phyloP scores from a whole-genome alignment of 2,113 vertebrate species.

The Syngnathoides biaculeatus region DNA sequence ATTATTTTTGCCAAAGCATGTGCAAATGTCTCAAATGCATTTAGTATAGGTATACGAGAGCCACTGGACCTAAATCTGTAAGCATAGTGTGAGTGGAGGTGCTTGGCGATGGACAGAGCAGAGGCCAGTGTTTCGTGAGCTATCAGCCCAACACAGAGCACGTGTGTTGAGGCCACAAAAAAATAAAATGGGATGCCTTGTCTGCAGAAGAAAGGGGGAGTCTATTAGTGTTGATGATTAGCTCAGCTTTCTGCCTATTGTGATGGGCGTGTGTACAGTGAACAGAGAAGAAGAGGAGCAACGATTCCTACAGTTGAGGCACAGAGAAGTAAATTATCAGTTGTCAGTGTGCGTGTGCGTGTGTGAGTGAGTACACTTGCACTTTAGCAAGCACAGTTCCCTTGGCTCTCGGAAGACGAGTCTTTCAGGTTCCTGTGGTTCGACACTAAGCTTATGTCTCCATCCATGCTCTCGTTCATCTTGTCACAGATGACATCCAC shows the following conservation, averaged over 20 bases:
- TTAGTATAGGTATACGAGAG: not conserved
- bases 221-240: constrained; percentile 13
- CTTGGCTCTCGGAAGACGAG: constrained; percentile 59
- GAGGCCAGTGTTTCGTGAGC: not conserved
- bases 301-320: constrained; percentile 32
- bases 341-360: not conserved
- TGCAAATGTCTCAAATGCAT: not conserved
- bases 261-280: not conserved
- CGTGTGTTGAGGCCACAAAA: not conserved
- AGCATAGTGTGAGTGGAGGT: not conserved
- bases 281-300: constrained; percentile 8
- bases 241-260: constrained; percentile 2
- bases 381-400: constrained; percentile 77
- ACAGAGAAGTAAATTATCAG: constrained; percentile 27
- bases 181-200: no score
- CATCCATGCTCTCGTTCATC: constrained; percentile 85
- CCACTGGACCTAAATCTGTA: not conserved
- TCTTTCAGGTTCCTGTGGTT: constrained; percentile 74
- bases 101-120: not conserved
- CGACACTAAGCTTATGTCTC: constrained; percentile 53
- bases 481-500: constrained; percentile 90
- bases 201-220: not conserved
- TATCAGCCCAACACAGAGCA: constrained; percentile 6
- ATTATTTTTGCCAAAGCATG: not conserved
- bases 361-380: constrained; percentile 8